A percentile compares a stretch with the other conserved stretches of the same genome.
Conservation (phyloP, 2,113 vertebrate species). For the human region DNA sequence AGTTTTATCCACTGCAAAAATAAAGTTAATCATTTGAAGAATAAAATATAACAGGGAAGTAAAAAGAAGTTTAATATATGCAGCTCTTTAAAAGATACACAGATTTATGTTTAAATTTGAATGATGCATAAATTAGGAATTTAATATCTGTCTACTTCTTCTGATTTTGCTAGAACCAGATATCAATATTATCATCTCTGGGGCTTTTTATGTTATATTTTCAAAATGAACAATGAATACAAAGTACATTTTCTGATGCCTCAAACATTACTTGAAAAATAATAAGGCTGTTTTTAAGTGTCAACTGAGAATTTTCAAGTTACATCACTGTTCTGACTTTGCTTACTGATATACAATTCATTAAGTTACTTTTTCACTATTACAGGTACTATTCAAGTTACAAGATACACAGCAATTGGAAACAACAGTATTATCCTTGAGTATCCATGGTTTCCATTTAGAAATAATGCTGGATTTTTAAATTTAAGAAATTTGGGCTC, state of each 20-base stretch:
- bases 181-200: neutral
- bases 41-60: neutral
- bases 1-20: neutral
- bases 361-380: conserved; percentile 5
- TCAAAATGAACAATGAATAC: neutral
- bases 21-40: neutral
- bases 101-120: conserved; percentile 38
- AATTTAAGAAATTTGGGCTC: neutral
- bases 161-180: neutral
- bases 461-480: conserved; percentile 23
- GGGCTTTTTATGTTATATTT: neutral
- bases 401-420: neutral
- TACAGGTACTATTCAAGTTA: neutral
- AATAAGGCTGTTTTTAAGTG: neutral
- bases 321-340: neutral
- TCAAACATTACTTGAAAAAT: conserved; percentile 19
- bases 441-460: neutral
- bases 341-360: neutral
- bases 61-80: conserved; percentile 2
- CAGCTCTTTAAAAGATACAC: neutral
- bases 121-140: neutral
- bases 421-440: neutral
- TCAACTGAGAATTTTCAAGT: conserved; percentile 15
- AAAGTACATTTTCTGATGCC: neutral
- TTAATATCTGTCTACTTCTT: conserved; percentile 19